These are phyloP conservation scores for Spisula subtruncata DNA, from an alignment of 2,888 invertebrate species.

Conservation along the genomic window DNA sequence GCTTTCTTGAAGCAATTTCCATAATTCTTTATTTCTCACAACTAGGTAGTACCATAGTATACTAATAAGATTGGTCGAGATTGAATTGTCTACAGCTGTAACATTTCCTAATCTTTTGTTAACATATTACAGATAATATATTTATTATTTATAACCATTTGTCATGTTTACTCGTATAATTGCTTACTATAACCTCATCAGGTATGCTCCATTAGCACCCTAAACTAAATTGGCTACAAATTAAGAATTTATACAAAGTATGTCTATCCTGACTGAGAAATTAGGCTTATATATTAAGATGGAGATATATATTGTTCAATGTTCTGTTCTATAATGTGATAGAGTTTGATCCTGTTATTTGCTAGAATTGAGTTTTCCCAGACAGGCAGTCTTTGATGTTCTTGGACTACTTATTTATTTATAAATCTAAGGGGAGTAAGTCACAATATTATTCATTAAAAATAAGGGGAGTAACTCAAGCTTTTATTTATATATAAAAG, in stretches of 20 bases:
- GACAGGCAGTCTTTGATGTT: neutral
- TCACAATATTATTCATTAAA: too few species aligned
- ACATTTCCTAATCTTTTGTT: neutral
- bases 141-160: neutral
- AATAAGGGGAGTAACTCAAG: neutral
- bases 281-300: neutral
- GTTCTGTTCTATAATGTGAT: neutral
- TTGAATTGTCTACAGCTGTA: neutral
- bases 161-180: neutral
- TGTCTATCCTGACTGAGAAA: neutral
- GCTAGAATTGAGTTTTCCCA: too few species aligned
- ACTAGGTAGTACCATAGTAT: neutral
- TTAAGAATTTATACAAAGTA: neutral
- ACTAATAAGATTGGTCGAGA: too few species aligned
- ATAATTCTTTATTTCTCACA: neutral
- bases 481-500: too few species aligned
- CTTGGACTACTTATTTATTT: too few species aligned
- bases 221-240: conserved; percentile 1
- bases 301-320: neutral
- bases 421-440: too few species aligned
- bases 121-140: neutral
- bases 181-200: neutral
- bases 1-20: neutral
- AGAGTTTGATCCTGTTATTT: neutral
- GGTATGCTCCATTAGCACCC: neutral